These are phyloP conservation scores for Chelonus formosanus DNA, from an alignment of 2,888 invertebrate genomes.

Conservation along the genomic window DNA sequence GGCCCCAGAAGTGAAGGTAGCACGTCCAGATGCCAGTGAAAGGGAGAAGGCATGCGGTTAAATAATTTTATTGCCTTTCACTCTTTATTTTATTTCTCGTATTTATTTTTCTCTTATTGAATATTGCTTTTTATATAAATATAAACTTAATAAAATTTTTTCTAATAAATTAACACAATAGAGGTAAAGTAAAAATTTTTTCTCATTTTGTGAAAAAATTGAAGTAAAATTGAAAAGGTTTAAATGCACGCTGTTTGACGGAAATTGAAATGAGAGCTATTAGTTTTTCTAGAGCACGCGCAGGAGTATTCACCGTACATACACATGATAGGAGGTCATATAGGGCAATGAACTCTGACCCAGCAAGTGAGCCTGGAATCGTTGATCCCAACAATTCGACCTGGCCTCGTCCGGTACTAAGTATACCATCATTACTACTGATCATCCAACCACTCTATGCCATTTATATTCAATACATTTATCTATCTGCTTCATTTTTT, in stretches of 20 bases:
- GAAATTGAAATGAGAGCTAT: conserved; percentile 45
- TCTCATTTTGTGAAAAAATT: too few species aligned
- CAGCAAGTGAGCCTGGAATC: conserved; percentile 51
- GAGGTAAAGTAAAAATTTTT: too few species aligned
- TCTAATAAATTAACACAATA: background rate
- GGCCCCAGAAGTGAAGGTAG: conserved; percentile 39
- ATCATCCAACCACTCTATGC: conserved; percentile 44
- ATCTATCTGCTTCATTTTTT: too few species aligned
- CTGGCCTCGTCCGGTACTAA: conserved; percentile 42
- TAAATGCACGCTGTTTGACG: conserved; percentile 36
- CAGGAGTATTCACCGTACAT: conserved; percentile 32
- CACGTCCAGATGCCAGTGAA: conserved; percentile 60
- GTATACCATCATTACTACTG: conserved; percentile 34
- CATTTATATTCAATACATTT: too few species aligned
- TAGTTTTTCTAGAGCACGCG: conserved; percentile 29
- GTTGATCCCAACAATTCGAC: conserved; percentile 45
- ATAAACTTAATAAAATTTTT: background rate
- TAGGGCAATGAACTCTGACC: conserved; percentile 62
- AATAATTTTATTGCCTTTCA: conserved; percentile 32
- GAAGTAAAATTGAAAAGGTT: too few species aligned
- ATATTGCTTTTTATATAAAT: background rate
- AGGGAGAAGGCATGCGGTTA: conserved; percentile 49
- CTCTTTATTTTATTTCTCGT: conserved; percentile 2
- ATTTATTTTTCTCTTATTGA: background rate
- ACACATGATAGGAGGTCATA: conserved; percentile 16